Percentiles rank a stretch among this genome's conserved stretches.
Conservation (phyloP, 2,113 vertebrate species). For the Lagenorhynchus albirostris region DNA sequence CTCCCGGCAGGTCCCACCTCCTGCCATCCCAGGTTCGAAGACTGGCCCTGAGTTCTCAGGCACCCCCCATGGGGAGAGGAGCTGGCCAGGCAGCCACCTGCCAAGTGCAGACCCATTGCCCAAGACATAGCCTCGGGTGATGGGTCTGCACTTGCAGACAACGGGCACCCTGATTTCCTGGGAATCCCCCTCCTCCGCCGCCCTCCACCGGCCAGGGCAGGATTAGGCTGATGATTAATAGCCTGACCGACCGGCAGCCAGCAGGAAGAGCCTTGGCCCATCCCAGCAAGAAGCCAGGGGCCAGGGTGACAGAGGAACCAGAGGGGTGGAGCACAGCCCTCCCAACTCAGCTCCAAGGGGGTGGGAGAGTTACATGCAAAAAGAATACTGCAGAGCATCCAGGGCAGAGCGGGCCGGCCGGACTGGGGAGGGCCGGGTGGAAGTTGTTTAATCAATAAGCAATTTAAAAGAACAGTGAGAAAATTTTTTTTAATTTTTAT, state of each 20-base stretch:
- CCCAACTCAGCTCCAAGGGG: not conserved
- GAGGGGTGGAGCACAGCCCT: not conserved
- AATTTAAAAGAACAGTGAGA: not conserved
- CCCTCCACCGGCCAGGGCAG: not conserved
- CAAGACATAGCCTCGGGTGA: not conserved
- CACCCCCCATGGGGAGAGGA: not conserved
- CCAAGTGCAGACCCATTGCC: not conserved
- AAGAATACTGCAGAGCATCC: not conserved
- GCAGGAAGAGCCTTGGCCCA: not conserved
- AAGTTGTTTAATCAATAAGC: not conserved
- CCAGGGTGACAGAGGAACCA: not conserved
- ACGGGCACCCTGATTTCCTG: not conserved
- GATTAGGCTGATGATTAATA: conserved; percentile 66
- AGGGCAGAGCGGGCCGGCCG: not conserved
- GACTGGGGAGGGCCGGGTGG: not conserved
- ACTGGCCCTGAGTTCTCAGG: not conserved
- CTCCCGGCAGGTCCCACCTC: not conserved
- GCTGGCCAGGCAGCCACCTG: not conserved
- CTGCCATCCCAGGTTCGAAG: not conserved
- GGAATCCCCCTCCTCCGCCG: not conserved
- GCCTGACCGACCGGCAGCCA: conserved; percentile 33
- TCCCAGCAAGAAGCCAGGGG: not conserved
- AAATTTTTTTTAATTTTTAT: not conserved
- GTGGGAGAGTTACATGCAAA: not conserved
- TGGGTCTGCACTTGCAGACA: not conserved